These are phyloP conservation scores for Andrena marginata DNA, from an alignment of 2,888 invertebrate genomes.

Conservation along the genomic window DNA sequence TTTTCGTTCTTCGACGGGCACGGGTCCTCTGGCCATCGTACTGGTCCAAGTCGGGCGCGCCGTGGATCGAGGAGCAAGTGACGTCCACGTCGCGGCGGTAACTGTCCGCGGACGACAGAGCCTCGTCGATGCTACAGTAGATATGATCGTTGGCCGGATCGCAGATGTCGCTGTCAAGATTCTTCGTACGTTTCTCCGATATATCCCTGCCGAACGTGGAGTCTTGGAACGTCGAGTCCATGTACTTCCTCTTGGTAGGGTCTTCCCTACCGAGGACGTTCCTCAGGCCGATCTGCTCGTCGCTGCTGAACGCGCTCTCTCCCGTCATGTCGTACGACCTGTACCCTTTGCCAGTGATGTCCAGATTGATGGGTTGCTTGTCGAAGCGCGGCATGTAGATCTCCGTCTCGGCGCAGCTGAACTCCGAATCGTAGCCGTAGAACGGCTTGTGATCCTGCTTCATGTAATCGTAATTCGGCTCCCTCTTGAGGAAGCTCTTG, in stretches of 20 bases:
- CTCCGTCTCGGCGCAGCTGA: conserved; percentile 86
- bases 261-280: conserved; percentile 68
- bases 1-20: conserved; percentile 76
- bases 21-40: conserved; percentile 77
- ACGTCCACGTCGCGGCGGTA: conserved; percentile 55
- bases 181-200: conserved; percentile 72
- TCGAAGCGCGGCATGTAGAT: conserved; percentile 86
- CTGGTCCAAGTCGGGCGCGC: conserved; percentile 30
- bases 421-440: conserved; percentile 87
- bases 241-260: conserved; percentile 74
- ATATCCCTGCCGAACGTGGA: conserved; percentile 62
- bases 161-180: conserved; percentile 60
- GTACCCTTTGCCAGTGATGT: conserved; percentile 33
- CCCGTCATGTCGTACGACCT: conserved; percentile 46
- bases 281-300: conserved; percentile 66
- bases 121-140: conserved; percentile 88
- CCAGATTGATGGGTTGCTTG: conserved; percentile 68
- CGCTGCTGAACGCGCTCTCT: conserved; percentile 55
- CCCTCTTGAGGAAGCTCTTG: conserved; percentile 48
- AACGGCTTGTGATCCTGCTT: conserved; percentile 80
- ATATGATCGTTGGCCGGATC: conserved; percentile 77
- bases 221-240: conserved; percentile 70
- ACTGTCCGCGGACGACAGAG: conserved; percentile 77
- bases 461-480: conserved; percentile 65
- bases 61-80: conserved; percentile 37